phyloP scores from a whole-genome alignment of 2,113 vertebrate species.

The Rattus norvegicus region DNA sequence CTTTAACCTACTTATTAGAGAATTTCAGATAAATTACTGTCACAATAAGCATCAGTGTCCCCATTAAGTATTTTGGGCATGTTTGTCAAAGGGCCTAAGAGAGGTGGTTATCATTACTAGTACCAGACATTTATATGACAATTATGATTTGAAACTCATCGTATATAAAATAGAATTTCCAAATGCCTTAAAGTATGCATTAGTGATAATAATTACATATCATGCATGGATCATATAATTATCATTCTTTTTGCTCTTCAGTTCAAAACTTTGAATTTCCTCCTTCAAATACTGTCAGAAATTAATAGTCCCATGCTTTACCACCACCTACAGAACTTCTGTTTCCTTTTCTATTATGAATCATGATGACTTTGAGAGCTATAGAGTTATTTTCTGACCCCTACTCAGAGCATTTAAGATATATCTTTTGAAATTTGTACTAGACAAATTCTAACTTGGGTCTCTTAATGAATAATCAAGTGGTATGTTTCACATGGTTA shows the following conservation, averaged over 20 bases:
- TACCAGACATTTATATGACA: neutral
- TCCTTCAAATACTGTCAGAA: conserved; percentile 20
- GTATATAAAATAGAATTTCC: conserved; percentile 10
- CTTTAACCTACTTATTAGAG: neutral
- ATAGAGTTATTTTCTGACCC: neutral
- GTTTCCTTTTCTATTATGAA: neutral
- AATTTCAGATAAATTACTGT: neutral
- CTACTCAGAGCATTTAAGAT: neutral
- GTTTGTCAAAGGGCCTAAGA: neutral
- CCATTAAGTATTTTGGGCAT: neutral
- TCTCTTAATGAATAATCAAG: neutral
- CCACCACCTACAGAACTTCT: neutral
- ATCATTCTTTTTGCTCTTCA: neutral
- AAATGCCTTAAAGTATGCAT: neutral
- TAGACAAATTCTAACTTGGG: neutral
- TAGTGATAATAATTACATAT: neutral
- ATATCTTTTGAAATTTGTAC: neutral
- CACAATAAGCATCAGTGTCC: conserved; percentile 9
- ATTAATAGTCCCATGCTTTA: neutral
- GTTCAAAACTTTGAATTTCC: neutral
- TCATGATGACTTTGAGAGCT: neutral
- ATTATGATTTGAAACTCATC: conserved; percentile 24
- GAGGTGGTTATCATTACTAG: neutral
- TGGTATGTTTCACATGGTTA: neutral
- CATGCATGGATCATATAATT: neutral